A percentile compares a stretch with the other conserved stretches of the same genome.
Conservation (phyloP, 30 jellyfish, hydroid and myxozoan genomes). For the Pseudorhiza aurosa region DNA sequence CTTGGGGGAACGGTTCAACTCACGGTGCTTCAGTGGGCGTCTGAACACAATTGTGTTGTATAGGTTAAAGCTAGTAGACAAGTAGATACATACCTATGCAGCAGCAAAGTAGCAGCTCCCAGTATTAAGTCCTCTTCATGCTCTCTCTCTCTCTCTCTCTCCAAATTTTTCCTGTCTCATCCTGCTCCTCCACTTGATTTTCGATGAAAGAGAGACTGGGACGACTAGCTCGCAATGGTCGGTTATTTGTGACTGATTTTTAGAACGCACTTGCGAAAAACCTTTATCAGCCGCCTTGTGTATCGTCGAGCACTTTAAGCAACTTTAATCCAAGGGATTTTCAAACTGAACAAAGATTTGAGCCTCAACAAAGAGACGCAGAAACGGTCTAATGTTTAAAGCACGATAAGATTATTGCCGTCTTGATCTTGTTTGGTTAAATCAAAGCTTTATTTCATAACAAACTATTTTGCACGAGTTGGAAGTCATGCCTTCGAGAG, state of each 20-base stretch:
- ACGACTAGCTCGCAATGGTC: neutral
- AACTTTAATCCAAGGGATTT: conserved; percentile 31
- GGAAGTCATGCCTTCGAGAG: neutral
- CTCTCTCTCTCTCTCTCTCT: too few relatives aligned
- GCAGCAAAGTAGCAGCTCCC: too few relatives aligned
- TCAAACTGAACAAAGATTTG: conserved; percentile 51
- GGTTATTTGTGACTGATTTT: conserved; percentile 9
- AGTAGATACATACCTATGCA: too few relatives aligned
- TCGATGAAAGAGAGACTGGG: neutral
- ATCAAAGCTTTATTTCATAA: conserved; percentile 15
- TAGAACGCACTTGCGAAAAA: conserved; percentile 12
- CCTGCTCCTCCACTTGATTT: too few relatives aligned
- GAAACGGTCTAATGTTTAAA: conserved; percentile 28
- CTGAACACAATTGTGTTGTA: too few relatives aligned
- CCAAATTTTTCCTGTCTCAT: too few relatives aligned
- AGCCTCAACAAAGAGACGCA: conserved; percentile 52
- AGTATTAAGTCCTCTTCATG: too few relatives aligned
- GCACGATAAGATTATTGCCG: conserved; percentile 49
- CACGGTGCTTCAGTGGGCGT: too few relatives aligned
- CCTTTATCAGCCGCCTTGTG: conserved; percentile 13
- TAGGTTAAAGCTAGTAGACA: too few relatives aligned
- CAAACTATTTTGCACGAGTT: neutral
- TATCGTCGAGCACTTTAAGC: conserved; percentile 4
- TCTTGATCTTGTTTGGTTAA: conserved; percentile 46
- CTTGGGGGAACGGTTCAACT: too few relatives aligned